A percentile compares a stretch with the other conserved stretches of the same genome.
Conservation (phyloP, 1,140 invertebrate species). For the Drosophila guanche region DNA sequence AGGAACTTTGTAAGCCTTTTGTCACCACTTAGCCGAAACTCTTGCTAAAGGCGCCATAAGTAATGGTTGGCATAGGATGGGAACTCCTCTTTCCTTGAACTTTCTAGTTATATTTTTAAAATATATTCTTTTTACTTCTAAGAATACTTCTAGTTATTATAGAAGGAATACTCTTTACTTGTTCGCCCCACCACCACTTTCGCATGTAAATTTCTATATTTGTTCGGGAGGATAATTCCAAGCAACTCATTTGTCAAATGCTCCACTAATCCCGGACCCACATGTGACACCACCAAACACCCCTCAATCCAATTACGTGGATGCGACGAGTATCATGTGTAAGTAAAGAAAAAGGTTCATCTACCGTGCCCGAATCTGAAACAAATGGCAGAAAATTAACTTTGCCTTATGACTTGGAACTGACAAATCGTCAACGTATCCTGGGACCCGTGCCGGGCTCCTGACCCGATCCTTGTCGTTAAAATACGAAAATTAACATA, state of each 20-base stretch:
- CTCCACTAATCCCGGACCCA: slow-evolving; percentile 25
- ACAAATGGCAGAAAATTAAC: slow-evolving; percentile 81
- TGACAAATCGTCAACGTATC: slow-evolving; percentile 68
- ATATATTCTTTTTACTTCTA: too few species aligned
- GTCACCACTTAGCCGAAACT: neutral
- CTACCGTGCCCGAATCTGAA: slow-evolving; percentile 73
- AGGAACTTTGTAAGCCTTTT: slow-evolving; percentile 3
- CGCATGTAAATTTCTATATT: neutral
- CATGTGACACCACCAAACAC: slow-evolving; percentile 28
- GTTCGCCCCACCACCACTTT: too few species aligned
- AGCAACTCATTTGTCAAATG: slow-evolving; percentile 35
- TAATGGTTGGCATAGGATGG: neutral
- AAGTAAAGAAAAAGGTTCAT: slow-evolving; percentile 55
- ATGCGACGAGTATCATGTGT: slow-evolving; percentile 7
- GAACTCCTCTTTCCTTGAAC: too few species aligned
- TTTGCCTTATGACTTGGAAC: slow-evolving; percentile 83
- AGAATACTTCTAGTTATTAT: too few species aligned
- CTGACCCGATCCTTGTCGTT: slow-evolving; percentile 28
- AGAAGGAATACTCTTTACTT: too few species aligned
- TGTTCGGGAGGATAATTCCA: neutral
- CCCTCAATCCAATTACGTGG: slow-evolving; percentile 11
- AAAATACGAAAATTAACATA: slow-evolving; percentile 73
- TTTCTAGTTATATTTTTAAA: too few species aligned
- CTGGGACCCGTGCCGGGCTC: slow-evolving; percentile 2
- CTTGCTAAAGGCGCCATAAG: neutral